Conservation (phyloP, 2,113 vertebrate species). For the Cheilinus undulatus region DNA sequence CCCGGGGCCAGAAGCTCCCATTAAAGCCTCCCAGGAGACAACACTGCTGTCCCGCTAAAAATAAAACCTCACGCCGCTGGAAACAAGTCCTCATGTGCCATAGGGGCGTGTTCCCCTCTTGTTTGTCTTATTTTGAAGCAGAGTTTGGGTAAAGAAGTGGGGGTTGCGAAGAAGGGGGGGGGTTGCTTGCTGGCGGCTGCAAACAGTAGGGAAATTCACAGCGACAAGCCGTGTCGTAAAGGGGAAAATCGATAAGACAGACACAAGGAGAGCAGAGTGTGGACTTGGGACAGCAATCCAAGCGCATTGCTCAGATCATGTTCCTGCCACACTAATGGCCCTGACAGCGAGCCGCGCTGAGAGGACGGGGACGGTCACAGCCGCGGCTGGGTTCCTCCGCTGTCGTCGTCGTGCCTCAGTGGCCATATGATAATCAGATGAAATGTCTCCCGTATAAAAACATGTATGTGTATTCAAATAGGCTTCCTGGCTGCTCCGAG, state of each 20-base stretch:
- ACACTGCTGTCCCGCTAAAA: constrained; percentile 56
- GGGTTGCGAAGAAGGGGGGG: constrained; percentile 45
- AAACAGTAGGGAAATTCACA: constrained; percentile 94
- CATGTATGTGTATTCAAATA: constrained; percentile 72
- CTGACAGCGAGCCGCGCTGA: constrained; percentile 91
- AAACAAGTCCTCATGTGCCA: constrained; percentile 25
- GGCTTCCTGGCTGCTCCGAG: constrained; percentile 41
- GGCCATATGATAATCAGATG: constrained; percentile 79
- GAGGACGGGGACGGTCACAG: constrained; percentile 76
- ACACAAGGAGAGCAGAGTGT: constrained; percentile 93
- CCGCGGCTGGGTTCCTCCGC: constrained; percentile 60
- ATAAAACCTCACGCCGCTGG: constrained; percentile 48
- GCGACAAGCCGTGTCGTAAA: constrained; percentile 95
- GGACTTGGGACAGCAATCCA: constrained; percentile 97
- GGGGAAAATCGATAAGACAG: constrained; percentile 99
- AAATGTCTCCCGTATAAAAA: constrained; percentile 63
- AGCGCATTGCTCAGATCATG: constrained; percentile 98
- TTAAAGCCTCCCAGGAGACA: constrained; percentile 56
- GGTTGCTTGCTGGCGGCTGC: constrained; percentile 85
- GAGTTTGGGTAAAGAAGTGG: constrained; percentile 47
- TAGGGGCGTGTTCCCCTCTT: constrained; percentile 30
- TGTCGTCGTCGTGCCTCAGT: constrained; percentile 62
- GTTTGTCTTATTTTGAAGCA: constrained; percentile 51
- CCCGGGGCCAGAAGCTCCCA: constrained; percentile 25
- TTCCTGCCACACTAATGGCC: constrained; percentile 88